Evolutionary conservation across 2,797 vertebrate species (phyloP), one percentile per base, ranked within the genome.

Genomic region (Botia kubotai): DNA sequence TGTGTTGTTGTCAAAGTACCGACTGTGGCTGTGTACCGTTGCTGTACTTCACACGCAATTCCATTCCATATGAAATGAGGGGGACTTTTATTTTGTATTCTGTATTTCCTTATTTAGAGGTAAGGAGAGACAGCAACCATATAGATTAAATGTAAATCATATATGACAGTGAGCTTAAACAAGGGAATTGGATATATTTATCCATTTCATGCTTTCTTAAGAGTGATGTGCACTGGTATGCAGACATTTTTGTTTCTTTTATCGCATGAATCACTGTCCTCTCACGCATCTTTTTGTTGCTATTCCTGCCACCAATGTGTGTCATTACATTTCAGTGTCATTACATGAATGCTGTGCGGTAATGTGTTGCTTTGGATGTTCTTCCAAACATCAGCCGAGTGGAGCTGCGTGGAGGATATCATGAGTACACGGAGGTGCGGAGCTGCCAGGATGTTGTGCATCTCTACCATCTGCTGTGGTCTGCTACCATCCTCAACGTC

Each of bases 381-480:
- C 83, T 85, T 87, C 88, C 86, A 88, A 43, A 70, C 87, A 12
- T 33, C 52, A 97, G 95, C 90, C 93, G 92, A 0, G 92, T 93
- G 0, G 94, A 95, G 83, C 82, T 93, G 72, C 90, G 92, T 3
- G 97, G 97, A 70, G 96, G 97, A 29, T 99, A 99, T 92, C 97
- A 99, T 1, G 97, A 98, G 77, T 99, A 97, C 89, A 97, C 96
- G 0, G 97, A 98, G 5, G 98, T 99, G 85, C 96, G 91, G 88
- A 98, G 97, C 92, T 99, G 98, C 92, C 95, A 99, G 87, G 97
- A 99, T 16, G 98, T 99, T 87, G 96, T 99, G 82, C 94, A 98
- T 84, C 97, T 99, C 72, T 97, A 99, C 88, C 97, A 98, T 87
- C 90, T 99, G 89, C 90, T 99, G 57, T 99, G 98, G 98, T 97